Conservation (phyloP, 2,797 vertebrate genomes). For the Dryobates pubescens region DNA sequence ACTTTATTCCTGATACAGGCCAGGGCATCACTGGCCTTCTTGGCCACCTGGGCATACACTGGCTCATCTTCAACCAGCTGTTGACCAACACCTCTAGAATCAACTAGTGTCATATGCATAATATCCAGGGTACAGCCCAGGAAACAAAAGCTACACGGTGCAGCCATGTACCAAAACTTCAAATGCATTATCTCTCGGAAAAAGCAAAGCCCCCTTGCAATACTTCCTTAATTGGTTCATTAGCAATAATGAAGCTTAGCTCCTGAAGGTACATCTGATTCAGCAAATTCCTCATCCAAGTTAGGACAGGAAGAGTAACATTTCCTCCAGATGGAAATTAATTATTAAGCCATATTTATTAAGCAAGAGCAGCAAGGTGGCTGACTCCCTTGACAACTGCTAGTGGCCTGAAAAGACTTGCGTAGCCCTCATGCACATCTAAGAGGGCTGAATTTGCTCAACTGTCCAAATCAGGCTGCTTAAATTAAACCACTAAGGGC, state of each 20-base stretch:
- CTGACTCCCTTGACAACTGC: background rate
- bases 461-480: background rate
- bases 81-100: no score
- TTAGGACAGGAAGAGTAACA: background rate
- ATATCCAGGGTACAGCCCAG: background rate
- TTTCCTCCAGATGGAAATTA: background rate
- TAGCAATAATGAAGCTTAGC: background rate
- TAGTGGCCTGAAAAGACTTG: background rate
- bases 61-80: no score
- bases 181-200: background rate
- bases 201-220: background rate
- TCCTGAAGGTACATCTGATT: background rate
- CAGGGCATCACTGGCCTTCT: no score
- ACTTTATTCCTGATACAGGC: no score
- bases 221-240: background rate
- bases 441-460: background rate
- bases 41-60: no score
- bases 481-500: background rate
- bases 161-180: background rate
- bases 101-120: background rate
- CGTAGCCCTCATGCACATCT: background rate
- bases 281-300: conserved; percentile 14
- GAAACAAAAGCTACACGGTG: background rate
- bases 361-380: background rate
- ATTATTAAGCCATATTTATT: conserved; percentile 38